Evolutionary conservation across 2,888 invertebrate species (phyloP).

Genomic region (Limnephilus lunatus): DNA sequence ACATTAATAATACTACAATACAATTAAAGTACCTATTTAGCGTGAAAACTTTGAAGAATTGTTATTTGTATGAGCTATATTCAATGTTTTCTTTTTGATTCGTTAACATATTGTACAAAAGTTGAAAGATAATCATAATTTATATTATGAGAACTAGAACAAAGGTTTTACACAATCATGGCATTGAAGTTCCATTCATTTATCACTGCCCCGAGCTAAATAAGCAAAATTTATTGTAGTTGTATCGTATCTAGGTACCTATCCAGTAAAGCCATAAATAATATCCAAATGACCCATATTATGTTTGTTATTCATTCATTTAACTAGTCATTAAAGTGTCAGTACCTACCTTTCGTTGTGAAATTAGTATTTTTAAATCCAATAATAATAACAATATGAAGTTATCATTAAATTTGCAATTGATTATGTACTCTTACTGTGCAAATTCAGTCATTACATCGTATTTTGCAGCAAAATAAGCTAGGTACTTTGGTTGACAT

Average conservation of each 20-base stretch:
- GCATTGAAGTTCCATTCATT: background rate
- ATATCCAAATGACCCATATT: background rate
- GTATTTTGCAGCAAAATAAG: background rate
- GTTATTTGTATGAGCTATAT: background rate
- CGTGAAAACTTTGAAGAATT: background rate
- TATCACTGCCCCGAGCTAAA: background rate
- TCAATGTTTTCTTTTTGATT: background rate
- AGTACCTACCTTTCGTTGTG: background rate
- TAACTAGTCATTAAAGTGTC: background rate
- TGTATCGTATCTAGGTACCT: background rate
- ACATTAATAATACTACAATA: background rate
- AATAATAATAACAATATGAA: background rate
- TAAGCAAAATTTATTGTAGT: background rate
- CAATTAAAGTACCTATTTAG: background rate
- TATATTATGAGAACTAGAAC: background rate
- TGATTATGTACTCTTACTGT: background rate
- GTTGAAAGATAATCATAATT: background rate
- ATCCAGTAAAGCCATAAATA: background rate
- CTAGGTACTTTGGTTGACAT: background rate
- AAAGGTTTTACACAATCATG: background rate
- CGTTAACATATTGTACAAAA: background rate
- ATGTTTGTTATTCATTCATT: background rate
- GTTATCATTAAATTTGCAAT: background rate
- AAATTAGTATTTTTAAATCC: background rate
- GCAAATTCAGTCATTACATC: background rate